Evolutionary conservation across 2,797 vertebrate species (phyloP).

Genomic region (Loris lydekkerianus): DNA sequence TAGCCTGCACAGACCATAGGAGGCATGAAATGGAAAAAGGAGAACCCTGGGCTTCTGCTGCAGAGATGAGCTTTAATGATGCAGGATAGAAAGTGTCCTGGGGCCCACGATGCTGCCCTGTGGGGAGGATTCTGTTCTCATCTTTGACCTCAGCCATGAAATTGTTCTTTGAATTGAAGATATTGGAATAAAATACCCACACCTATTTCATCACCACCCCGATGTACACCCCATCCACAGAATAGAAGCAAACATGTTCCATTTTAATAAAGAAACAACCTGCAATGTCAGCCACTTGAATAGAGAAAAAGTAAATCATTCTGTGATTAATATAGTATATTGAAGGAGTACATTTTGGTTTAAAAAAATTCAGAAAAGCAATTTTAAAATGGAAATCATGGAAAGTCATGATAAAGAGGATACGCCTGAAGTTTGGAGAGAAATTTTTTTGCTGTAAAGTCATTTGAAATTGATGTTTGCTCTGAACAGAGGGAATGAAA

Average conservation of each 20-base stretch:
- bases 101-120: not conserved
- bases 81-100: not conserved
- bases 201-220: slow-evolving; percentile 29
- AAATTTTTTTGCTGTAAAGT: not conserved
- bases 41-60: not conserved
- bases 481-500: not conserved
- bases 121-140: slow-evolving; percentile 24
- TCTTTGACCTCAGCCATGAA: slow-evolving; percentile 10
- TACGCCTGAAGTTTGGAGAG: not conserved
- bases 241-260: not conserved
- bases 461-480: not conserved
- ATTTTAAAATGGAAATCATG: slow-evolving; percentile 20
- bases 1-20: slow-evolving; percentile 7
- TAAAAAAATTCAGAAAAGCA: slow-evolving; percentile 6
- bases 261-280: not conserved
- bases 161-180: slow-evolving; percentile 49
- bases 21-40: not conserved
- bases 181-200: slow-evolving; percentile 47
- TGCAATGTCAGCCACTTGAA: not conserved
- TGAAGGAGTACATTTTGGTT: not conserved
- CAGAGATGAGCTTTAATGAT: slow-evolving; percentile 43
- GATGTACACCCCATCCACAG: not conserved
- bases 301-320: not conserved
- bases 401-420: not conserved
- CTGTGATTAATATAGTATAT: not conserved